Evolutionary conservation across 2,888 invertebrate genomes (phyloP), one percentile per base, ranked within the genome.

Genomic region (Oscheius sp.): DNA sequence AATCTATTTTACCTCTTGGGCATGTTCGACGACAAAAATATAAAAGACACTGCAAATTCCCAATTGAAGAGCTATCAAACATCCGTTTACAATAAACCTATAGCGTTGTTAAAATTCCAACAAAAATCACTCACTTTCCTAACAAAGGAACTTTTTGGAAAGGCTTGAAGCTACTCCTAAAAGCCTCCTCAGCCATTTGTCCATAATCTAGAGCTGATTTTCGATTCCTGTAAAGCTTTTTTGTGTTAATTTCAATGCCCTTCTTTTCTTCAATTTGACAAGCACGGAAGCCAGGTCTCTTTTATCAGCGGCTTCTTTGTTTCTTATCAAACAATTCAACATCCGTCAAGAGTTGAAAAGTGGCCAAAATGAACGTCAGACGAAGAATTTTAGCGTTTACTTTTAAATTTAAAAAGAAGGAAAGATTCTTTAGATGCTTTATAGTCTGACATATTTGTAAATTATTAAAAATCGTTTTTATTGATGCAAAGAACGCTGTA

Each of bases 141-240:
- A 78, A 37, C 12, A 75, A 65, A 29, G 75, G 76, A 55, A 80
- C 70, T 31, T 61, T 74, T n/a, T 76, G 66, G 17, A 84, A 29
- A 1, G 74, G 73, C 4, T 52, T 31, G 33, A 78, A 84, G 65
- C 80, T 80, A 29, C 71, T 72, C 71, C 81, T 64, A 84, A 77
- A 78, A 74, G 84, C 67, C 79, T 84, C 78, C 84, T 87, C 75
- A 23, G 87, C 86, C 34, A 88, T 86, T 65, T 86, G 84, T 17
- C 87, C 87, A 79, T 88, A 88, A 73, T 87, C 87, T 68, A 88
- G 61, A 12, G 64, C 48, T 6, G 48, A 23, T 27, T 61, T 61
- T 42, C 45, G 42, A 45, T 61, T 61, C 20, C 61, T 61, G 29
- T 27, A 61, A 61, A 25, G 10, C 4, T 29, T 23, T 5, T 12